Evolutionary conservation across 2,113 vertebrate genomes (phyloP).

Genomic region (Pseudopipra pipra): DNA sequence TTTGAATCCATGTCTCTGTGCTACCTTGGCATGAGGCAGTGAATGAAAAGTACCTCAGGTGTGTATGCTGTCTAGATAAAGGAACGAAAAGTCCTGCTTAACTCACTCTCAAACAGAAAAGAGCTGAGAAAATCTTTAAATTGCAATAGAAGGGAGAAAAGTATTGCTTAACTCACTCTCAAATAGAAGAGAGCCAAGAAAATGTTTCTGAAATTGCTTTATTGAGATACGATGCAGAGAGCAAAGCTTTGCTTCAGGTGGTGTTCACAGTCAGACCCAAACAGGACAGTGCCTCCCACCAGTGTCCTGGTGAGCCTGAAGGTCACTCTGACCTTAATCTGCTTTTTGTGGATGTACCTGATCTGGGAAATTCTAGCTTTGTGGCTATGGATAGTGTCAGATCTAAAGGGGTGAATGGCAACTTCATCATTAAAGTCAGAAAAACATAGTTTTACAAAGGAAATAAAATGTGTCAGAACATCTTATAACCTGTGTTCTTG

Average conservation of each 20-base stretch:
- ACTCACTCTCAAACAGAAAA: background rate
- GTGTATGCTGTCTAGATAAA: background rate
- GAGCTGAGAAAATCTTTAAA: background rate
- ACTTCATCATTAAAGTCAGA: background rate
- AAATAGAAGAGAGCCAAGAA: background rate
- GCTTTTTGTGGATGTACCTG: background rate
- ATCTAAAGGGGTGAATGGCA: background rate
- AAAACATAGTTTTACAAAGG: background rate
- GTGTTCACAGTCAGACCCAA: background rate
- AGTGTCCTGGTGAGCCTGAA: fast-evolving
- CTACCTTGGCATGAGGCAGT: background rate
- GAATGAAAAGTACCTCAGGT: background rate
- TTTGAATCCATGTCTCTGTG: background rate
- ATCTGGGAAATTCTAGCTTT: background rate
- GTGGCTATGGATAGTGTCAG: background rate
- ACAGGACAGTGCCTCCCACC: background rate
- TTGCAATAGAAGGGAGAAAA: background rate
- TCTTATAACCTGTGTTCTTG: background rate
- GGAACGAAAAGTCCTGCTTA: background rate
- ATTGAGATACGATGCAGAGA: background rate
- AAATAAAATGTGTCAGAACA: background rate
- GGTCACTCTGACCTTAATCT: background rate
- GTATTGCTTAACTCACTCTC: background rate
- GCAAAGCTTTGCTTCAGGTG: background rate
- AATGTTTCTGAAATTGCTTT: background rate